These are phyloP conservation scores for Menidia menidia DNA, from an alignment of 2,797 vertebrate genomes.

Conservation along the genomic window DNA sequence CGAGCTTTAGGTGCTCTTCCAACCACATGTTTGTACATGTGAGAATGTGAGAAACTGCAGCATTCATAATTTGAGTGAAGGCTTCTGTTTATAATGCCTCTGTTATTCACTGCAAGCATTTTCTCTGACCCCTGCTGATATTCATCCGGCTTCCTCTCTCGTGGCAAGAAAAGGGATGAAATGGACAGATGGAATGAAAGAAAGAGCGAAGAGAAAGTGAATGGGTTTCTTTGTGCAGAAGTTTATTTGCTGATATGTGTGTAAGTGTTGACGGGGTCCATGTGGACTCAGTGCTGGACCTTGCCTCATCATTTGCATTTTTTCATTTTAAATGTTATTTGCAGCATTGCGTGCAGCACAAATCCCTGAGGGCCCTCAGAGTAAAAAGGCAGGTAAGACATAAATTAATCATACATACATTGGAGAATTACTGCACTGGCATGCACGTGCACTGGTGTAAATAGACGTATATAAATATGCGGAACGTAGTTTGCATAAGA, in stretches of 20 bases:
- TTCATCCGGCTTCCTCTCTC: conserved; percentile 73
- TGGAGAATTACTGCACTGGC: conserved; percentile 70
- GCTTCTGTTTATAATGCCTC: conserved; percentile 80
- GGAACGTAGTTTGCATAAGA: conserved; percentile 17
- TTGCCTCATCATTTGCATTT: conserved; percentile 82
- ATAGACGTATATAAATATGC: conserved; percentile 40
- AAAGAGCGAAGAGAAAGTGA: conserved; percentile 41
- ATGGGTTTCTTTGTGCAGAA: conserved; percentile 48
- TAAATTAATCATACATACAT: conserved; percentile 81
- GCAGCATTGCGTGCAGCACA: conserved; percentile 74
- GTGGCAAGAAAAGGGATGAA: conserved; percentile 43
- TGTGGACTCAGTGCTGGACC: conserved; percentile 72
- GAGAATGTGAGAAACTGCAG: conserved; percentile 58
- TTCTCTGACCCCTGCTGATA: conserved; percentile 80
- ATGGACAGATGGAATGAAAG: conserved; percentile 29
- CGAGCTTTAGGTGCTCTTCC: conserved; percentile 14
- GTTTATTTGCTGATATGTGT: conserved; percentile 38
- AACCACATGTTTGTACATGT: conserved; percentile 62
- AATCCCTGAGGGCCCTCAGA: conserved; percentile 68
- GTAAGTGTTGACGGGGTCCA: conserved; percentile 65
- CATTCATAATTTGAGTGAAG: conserved; percentile 82
- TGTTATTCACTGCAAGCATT: conserved; percentile 78
- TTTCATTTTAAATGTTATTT: conserved; percentile 84
- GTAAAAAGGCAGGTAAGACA: conserved; percentile 82
- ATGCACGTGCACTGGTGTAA: conserved; percentile 26